Conservation (phyloP, 1,140 invertebrate species). For the Phenacoccus solenopsis region DNA sequence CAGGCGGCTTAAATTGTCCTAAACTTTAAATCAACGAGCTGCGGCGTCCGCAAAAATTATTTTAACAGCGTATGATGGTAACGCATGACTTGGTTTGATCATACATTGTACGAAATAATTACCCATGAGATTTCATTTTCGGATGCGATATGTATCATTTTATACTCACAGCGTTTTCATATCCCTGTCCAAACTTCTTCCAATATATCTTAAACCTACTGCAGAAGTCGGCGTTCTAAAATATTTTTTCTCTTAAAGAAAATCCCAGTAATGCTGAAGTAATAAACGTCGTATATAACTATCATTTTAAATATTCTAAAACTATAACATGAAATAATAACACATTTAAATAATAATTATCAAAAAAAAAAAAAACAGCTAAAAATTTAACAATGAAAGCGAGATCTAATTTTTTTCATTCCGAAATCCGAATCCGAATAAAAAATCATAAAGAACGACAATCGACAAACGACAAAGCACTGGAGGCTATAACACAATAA, state of each 20-base stretch:
- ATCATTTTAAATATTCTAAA: not conserved
- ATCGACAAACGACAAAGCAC: not conserved
- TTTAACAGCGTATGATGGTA: not conserved
- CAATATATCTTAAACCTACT: not conserved
- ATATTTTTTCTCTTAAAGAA: not conserved
- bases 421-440: not conserved
- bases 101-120: too few relatives aligned
- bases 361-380: not conserved
- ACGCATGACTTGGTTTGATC: not conserved
- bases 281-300: not conserved
- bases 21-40: too few relatives aligned
- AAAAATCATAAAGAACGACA: not conserved
- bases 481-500: too few relatives aligned
- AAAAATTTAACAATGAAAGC: not conserved
- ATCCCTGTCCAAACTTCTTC: too few relatives aligned
- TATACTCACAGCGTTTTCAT: not conserved
- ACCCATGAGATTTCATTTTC: not conserved
- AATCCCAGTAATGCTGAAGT: constrained; percentile 1
- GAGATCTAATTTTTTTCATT: not conserved
- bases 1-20: too few relatives aligned
- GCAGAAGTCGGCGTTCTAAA: not conserved
- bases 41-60: too few relatives aligned
- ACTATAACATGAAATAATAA: too few relatives aligned
- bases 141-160: not conserved
- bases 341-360: not conserved